Conservation (phyloP, 2,797 vertebrate genomes). For the Vipera ursinii region DNA sequence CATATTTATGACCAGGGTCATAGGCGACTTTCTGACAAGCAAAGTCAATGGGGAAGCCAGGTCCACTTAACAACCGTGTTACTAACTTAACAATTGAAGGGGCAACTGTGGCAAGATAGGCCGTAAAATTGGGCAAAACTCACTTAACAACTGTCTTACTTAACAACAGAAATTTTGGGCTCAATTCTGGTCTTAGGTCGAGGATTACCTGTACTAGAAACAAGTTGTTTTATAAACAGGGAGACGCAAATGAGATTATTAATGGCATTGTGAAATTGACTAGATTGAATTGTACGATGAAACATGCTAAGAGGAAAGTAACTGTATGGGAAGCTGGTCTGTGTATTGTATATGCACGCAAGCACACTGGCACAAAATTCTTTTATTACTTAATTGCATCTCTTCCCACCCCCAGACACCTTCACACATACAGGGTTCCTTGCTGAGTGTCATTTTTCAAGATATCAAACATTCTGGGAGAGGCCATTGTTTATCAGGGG, state of each 20-base stretch:
- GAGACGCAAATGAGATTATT: neutral
- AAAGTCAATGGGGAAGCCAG: neutral
- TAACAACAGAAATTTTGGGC: no score
- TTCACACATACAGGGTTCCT: neutral
- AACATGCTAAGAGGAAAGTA: neutral
- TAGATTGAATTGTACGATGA: neutral
- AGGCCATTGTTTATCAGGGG: neutral
- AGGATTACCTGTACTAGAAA: no score
- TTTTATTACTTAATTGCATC: neutral
- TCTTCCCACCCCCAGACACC: neutral
- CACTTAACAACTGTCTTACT: no score
- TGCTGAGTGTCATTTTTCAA: constrained; percentile 1
- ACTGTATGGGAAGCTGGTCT: no score
- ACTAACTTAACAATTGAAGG: no score
- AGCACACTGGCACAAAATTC: neutral
- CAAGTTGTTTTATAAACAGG: no score
- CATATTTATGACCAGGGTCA: no score
- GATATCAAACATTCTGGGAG: neutral
- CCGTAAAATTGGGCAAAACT: no score
- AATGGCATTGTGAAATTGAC: neutral
- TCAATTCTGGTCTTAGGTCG: no score
- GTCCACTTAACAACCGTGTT: no score
- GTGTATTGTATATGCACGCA: neutral
- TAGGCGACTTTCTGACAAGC: neutral
- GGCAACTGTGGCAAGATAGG: no score